A percentile compares a stretch with the other conserved stretches of the same genome.
These are phyloP conservation scores for Drosophila cyrtoloma DNA, from an alignment of 2,888 invertebrate genomes.

Conservation along the genomic window DNA sequence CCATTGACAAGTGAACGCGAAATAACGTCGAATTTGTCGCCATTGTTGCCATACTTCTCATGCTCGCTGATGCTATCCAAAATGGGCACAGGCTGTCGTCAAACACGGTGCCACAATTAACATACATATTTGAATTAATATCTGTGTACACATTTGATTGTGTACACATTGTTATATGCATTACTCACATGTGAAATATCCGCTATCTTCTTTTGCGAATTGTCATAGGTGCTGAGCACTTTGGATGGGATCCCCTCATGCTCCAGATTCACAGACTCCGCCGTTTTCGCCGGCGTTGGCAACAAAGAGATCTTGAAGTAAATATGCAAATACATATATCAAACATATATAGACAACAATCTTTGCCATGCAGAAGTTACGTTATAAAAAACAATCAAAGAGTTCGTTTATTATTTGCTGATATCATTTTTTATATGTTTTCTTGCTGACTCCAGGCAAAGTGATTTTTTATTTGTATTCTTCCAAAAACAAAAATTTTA, in stretches of 20 bases:
- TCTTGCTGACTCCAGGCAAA: too few species aligned
- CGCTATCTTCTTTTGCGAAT: constrained; percentile 79
- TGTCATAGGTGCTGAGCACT: constrained; percentile 81
- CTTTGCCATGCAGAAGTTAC: neutral
- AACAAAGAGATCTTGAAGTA: constrained; percentile 68
- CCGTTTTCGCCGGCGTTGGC: constrained; percentile 74
- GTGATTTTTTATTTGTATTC: too few species aligned
- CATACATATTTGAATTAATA: neutral
- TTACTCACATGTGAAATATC: constrained; percentile 79
- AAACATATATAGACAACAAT: neutral
- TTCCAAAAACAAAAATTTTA: too few species aligned
- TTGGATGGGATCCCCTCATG: constrained; percentile 83
- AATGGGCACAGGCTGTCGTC: constrained; percentile 88
- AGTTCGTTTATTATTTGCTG: neutral
- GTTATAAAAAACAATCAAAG: neutral
- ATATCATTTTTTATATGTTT: too few species aligned
- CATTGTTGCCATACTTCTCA: constrained; percentile 92
- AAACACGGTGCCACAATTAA: constrained; percentile 7
- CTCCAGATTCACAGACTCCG: constrained; percentile 84
- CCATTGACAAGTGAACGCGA: constrained; percentile 89
- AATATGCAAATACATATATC: neutral
- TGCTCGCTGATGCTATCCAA: constrained; percentile 91
- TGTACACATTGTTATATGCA: neutral
- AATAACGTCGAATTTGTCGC: constrained; percentile 88
- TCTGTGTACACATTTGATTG: neutral